Evolutionary conservation across 2,113 vertebrate genomes (phyloP).

Genomic region (Lates calcarifer): DNA sequence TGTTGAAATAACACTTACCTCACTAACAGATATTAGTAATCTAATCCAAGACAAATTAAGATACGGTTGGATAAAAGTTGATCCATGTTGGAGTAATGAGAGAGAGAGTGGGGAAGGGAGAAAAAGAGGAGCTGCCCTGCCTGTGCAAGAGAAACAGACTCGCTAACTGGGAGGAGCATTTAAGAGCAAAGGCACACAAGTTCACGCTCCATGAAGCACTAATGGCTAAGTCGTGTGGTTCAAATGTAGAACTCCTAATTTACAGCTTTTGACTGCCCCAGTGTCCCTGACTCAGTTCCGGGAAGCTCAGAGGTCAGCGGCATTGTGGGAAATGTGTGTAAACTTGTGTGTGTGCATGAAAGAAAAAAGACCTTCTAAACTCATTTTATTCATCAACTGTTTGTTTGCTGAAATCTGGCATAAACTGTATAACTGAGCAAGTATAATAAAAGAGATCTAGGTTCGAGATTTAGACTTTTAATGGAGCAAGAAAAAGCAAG

Average conservation of each 20-base stretch:
- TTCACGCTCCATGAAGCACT: slow-evolving; percentile 71
- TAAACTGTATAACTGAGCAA: slow-evolving; percentile 23
- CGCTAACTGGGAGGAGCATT: slow-evolving; percentile 23
- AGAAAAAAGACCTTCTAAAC: slow-evolving; percentile 21
- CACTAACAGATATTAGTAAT: slow-evolving; percentile 2
- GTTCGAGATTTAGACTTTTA: slow-evolving; percentile 9
- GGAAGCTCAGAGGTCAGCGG: slow-evolving; percentile 57
- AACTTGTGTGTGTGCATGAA: slow-evolving; percentile 40
- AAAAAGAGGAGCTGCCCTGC: not conserved
- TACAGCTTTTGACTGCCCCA: slow-evolving; percentile 63
- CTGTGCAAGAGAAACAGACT: slow-evolving; percentile 4
- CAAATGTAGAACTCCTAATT: slow-evolving; percentile 73
- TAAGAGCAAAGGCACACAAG: slow-evolving; percentile 61
- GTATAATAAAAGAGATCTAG: slow-evolving; percentile 1
- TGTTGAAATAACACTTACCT: slow-evolving; percentile 16
- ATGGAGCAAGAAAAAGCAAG: not conserved
- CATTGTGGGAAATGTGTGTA: slow-evolving; percentile 45
- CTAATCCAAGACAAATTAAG: slow-evolving; percentile 20
- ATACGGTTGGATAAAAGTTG: not conserved
- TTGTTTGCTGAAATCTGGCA: slow-evolving; percentile 31
- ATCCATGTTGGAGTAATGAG: not conserved
- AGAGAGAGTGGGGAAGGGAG: not conserved
- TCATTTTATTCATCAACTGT: not conserved
- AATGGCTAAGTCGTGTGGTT: slow-evolving; percentile 73
- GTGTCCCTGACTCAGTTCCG: slow-evolving; percentile 62